These are phyloP conservation scores for Sisyra nigra DNA, from an alignment of 2,888 invertebrate genomes.

Conservation along the genomic window DNA sequence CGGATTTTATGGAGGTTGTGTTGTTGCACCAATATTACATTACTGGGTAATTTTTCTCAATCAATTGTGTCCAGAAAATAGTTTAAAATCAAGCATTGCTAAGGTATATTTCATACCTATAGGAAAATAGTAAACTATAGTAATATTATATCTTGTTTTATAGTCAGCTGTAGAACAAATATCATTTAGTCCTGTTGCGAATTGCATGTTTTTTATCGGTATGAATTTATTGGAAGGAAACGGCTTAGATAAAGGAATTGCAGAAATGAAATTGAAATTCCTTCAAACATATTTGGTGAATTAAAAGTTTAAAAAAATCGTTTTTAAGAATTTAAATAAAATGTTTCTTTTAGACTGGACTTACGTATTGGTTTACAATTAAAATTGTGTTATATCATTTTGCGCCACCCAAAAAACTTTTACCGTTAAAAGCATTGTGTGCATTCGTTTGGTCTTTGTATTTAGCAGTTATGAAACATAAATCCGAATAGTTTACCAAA, in stretches of 20 bases:
- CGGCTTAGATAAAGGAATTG: constrained; percentile 27
- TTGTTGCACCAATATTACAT: constrained; percentile 70
- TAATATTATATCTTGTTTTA: constrained; percentile 11
- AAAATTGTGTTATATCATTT: no score
- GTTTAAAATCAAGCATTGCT: constrained; percentile 48
- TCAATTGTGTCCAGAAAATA: constrained; percentile 56
- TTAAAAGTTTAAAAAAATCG: no score
- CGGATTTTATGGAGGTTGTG: constrained; percentile 63
- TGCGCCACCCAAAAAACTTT: no score
- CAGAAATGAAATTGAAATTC: constrained; percentile 37
- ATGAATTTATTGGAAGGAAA: constrained; percentile 41
- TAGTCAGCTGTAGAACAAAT: constrained; percentile 38
- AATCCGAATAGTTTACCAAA: no score
- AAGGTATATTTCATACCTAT: constrained; percentile 34
- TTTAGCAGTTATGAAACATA: no score
- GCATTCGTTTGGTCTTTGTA: no score
- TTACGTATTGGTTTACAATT: no score
- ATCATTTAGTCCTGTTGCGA: constrained; percentile 42
- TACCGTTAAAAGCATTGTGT: no score
- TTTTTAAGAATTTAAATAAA: no score
- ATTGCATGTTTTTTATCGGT: constrained; percentile 37
- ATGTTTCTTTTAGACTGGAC: no score
- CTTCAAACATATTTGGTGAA: constrained; percentile 37
- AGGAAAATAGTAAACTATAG: no score
- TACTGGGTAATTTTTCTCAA: constrained; percentile 62